Evolutionary conservation across 2,888 invertebrate species (phyloP), one percentile per base, ranked within the genome.

Genomic region (Hipparchia semele): DNA sequence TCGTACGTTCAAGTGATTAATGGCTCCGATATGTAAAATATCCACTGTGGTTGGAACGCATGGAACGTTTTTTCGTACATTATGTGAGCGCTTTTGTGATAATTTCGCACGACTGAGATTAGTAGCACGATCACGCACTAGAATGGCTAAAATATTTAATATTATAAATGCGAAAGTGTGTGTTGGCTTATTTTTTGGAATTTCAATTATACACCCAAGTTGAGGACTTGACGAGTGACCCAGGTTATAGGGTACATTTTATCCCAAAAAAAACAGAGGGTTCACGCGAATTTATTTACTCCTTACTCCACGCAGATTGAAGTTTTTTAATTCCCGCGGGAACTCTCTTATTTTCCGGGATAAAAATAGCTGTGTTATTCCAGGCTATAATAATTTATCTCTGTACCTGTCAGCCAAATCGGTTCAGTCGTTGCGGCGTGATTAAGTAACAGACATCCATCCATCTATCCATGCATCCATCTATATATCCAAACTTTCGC

Each of bases 1-100:
- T 71, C 75, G 68, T 71, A 49, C 61, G 46, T 66, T 67, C 66
- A 49, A 23, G 65, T 75, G 73, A 75, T 75, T 75, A 69, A 75
- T 73, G 71, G 61, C 13, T 53, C n/a, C 51, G 58, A 69, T 69
- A 53, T 69, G 69, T 61, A 53, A 69, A 68, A 69, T 61, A 61
- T 69, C 33, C 51, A 53, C 60, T n/a, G 69, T 61, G 69, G 61
- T 69, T 39, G 60, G 60, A 61, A 60, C 33, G 12, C 59, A 59
- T 56, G 58, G 39, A 58, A 58, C 13, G 66, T 67, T 67, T 67
- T 64, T 65, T 51, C 12, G 65, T 53, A 65, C 7, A 33, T 65
- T 65, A 23, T n/a, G 12, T 13, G 45, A 58, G 58, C 13, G 46
- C 56, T 58, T 67, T 67, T 65, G 65, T 65, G 65, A 33, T 65